Evolutionary conservation across 1,140 invertebrate species (phyloP).

Genomic region (Sycophaga agraensis): DNA sequence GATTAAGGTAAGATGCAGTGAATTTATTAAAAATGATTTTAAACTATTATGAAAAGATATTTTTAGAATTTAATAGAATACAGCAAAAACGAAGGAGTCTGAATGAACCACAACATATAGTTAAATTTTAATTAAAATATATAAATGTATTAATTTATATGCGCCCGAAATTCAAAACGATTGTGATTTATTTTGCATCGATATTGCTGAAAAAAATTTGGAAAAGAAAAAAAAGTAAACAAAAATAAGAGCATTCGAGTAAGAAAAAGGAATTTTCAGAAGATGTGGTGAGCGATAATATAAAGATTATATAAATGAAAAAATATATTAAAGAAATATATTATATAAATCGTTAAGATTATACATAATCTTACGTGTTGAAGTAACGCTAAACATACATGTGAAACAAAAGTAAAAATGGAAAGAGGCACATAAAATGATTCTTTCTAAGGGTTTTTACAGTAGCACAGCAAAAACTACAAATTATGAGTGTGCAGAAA

Average conservation of each 20-base stretch:
- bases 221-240: conserved; percentile 30
- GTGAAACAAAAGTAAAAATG: conserved; percentile 1
- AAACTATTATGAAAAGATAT: too few relatives aligned
- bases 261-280: conserved; percentile 20
- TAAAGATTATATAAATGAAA: conserved; percentile 26
- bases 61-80: conserved; percentile 3
- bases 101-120: conserved; percentile 31
- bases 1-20: conserved; percentile 31
- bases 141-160: conserved; percentile 19
- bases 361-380: conserved; percentile 33
- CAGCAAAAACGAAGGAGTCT: conserved; percentile 21
- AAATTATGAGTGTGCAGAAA: background rate
- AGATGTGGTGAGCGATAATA: conserved; percentile 1
- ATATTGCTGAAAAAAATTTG: conserved; percentile 35
- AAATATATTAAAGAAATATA: conserved; percentile 28
- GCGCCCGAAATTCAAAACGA: conserved; percentile 32
- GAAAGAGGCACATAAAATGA: background rate
- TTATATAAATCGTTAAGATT: conserved; percentile 33
- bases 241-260: conserved; percentile 22
- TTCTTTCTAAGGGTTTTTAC: background rate
- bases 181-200: conserved; percentile 52
- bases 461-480: conserved; percentile 6
- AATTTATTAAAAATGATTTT: conserved; percentile 28
- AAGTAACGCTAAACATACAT: conserved; percentile 21
- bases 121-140: conserved; percentile 19